phyloP scores from a whole-genome alignment of 2,888 invertebrate genomes.

The Chrysolina oricalcia region DNA sequence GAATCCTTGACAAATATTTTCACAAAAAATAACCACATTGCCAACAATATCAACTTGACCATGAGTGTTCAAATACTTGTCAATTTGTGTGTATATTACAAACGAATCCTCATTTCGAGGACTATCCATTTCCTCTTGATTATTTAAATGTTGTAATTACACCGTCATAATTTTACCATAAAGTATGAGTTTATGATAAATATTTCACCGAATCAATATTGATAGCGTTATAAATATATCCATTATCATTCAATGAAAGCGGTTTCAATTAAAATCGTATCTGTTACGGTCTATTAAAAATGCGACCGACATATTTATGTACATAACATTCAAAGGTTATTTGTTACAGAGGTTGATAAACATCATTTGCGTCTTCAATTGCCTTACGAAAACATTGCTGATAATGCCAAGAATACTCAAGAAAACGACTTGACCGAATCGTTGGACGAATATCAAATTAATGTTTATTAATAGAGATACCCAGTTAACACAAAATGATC shows the following conservation, averaged over 20 bases:
- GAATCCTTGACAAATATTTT: no score
- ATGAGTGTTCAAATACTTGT: background rate
- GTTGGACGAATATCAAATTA: background rate
- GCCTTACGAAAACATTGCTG: slow-evolving; percentile 23
- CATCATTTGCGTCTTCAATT: slow-evolving; percentile 30
- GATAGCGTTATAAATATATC: slow-evolving; percentile 44
- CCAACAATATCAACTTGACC: no score
- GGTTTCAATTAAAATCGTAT: slow-evolving; percentile 47
- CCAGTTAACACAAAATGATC: no score
- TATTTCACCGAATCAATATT: slow-evolving; percentile 39
- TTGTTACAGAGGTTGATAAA: slow-evolving; percentile 44
- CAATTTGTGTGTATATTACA: background rate
- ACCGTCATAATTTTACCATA: slow-evolving; percentile 15
- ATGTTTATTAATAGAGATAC: no score
- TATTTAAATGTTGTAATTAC: slow-evolving; percentile 12
- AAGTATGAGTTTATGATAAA: slow-evolving; percentile 42
- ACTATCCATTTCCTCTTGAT: background rate
- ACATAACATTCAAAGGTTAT: slow-evolving; percentile 44
- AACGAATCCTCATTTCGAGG: background rate
- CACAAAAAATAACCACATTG: background rate
- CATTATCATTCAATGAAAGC: slow-evolving; percentile 51
- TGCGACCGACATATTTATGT: slow-evolving; percentile 41
- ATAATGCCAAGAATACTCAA: background rate
- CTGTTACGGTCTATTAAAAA: slow-evolving; percentile 46
- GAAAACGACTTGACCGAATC: background rate